Percentiles rank a stretch among this genome's conserved stretches.
phyloP scores from a whole-genome alignment of 2,797 vertebrate genomes.

The Lophius americanus region DNA sequence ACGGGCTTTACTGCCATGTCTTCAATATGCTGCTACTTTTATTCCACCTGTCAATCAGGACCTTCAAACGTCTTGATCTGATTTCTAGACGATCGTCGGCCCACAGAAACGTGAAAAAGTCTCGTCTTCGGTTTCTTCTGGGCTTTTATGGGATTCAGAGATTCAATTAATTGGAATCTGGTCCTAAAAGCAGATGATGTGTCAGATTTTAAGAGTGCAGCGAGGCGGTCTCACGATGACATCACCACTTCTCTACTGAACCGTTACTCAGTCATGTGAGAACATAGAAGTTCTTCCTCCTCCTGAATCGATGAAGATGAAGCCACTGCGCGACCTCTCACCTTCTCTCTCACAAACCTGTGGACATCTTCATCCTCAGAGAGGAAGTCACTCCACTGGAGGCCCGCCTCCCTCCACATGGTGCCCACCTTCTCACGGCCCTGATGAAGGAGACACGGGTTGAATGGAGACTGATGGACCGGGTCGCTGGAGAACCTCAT shows the following conservation, averaged over 20 bases:
- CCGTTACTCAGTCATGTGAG: rapidly evolving
- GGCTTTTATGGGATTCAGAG: no score
- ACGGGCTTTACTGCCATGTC: not conserved
- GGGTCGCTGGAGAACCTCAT: no score
- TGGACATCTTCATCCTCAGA: slow-evolving; percentile 90
- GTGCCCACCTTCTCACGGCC: slow-evolving; percentile 91
- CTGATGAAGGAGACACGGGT: slow-evolving; percentile 64
- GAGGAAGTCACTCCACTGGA: slow-evolving; percentile 95
- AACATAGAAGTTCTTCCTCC: not conserved
- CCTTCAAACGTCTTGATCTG: not conserved
- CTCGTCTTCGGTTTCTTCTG: no score
- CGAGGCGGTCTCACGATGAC: no score
- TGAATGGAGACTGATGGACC: not conserved
- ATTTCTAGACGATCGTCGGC: not conserved
- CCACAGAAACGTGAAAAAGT: not conserved
- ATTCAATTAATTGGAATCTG: no score
- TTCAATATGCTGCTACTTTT: not conserved
- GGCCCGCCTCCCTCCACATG: slow-evolving; percentile 91
- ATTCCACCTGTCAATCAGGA: not conserved
- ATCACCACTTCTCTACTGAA: not conserved
- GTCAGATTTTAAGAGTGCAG: no score
- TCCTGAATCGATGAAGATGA: not conserved
- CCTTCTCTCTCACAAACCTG: slow-evolving; percentile 93
- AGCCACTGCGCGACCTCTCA: slow-evolving; percentile 57
- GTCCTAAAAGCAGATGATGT: no score